Evolutionary conservation across 1,140 invertebrate species (phyloP).

Genomic region (Maniola jurtina): DNA sequence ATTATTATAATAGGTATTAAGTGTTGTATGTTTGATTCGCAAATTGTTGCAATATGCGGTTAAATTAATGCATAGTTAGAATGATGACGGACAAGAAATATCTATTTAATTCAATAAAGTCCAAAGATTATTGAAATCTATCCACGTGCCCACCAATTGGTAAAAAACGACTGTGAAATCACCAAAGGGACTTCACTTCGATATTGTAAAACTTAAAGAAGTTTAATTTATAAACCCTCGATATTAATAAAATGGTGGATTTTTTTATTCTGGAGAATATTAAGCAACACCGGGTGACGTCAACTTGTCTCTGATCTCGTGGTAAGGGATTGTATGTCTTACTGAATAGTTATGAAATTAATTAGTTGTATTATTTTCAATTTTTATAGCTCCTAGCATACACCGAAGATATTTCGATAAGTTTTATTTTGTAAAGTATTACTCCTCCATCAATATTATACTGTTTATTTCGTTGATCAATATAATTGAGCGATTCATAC

Average conservation of each 20-base stretch:
- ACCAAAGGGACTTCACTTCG: constrained; percentile 55
- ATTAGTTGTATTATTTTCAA: constrained; percentile 79
- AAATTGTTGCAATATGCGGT: constrained; percentile 75
- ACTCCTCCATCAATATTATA: constrained; percentile 77
- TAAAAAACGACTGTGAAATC: constrained; percentile 55
- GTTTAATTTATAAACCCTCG: neutral
- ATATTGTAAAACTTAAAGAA: constrained; percentile 10
- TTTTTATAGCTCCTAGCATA: constrained; percentile 78
- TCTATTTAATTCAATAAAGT: constrained; percentile 60
- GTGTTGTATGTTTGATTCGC: constrained; percentile 77
- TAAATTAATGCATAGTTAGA: constrained; percentile 69
- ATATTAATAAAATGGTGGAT: neutral
- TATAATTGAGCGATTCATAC: constrained; percentile 13
- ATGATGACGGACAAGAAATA: constrained; percentile 64
- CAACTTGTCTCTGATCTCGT: constrained; percentile 74
- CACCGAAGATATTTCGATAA: constrained; percentile 79
- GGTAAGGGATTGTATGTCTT: constrained; percentile 76
- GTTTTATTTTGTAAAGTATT: constrained; percentile 78
- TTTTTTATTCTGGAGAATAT: constrained; percentile 15
- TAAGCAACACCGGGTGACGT: constrained; percentile 62
- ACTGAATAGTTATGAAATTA: constrained; percentile 75
- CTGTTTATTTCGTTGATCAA: constrained; percentile 31
- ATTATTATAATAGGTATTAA: constrained; percentile 75
- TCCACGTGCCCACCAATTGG: constrained; percentile 66
- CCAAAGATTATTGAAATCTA: constrained; percentile 72